Evolutionary conservation across 2,888 invertebrate genomes (phyloP).

Genomic region (Phengaris alcon): DNA sequence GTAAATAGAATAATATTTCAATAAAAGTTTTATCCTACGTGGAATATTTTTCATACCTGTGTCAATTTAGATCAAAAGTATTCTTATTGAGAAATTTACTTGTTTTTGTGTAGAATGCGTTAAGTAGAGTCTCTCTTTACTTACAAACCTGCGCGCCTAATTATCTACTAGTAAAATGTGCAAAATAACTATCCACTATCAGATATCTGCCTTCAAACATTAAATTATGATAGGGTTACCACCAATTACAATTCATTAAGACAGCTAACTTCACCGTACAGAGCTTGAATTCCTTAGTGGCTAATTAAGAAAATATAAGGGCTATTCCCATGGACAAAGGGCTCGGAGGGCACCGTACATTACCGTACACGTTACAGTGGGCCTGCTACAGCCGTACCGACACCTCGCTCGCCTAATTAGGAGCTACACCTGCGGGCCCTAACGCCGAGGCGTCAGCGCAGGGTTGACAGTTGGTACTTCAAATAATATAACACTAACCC

Average conservation of each 20-base stretch:
- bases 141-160: too few relatives aligned
- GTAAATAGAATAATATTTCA: constrained; percentile 23
- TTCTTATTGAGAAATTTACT: too few relatives aligned
- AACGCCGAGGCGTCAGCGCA: constrained; percentile 54
- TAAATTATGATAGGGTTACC: constrained; percentile 1
- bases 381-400: constrained; percentile 66
- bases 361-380: constrained; percentile 63
- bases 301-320: constrained; percentile 38
- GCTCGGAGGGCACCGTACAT: constrained; percentile 43
- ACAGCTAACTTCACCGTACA: not conserved
- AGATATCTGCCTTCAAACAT: not conserved
- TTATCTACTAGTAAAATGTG: too few relatives aligned
- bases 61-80: too few relatives aligned
- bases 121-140: too few relatives aligned
- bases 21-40: not conserved
- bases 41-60: too few relatives aligned
- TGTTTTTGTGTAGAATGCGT: too few relatives aligned
- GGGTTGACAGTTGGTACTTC: constrained; percentile 48
- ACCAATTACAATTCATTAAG: constrained; percentile 11
- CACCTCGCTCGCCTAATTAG: constrained; percentile 75
- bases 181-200: not conserved
- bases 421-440: constrained; percentile 59
- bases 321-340: constrained; percentile 43
- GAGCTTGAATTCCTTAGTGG: constrained; percentile 8
- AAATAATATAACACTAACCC: not conserved